These are phyloP conservation scores for Amazonetta brasiliensis DNA, from an alignment of 2,797 vertebrate genomes.

Conservation along the genomic window DNA sequence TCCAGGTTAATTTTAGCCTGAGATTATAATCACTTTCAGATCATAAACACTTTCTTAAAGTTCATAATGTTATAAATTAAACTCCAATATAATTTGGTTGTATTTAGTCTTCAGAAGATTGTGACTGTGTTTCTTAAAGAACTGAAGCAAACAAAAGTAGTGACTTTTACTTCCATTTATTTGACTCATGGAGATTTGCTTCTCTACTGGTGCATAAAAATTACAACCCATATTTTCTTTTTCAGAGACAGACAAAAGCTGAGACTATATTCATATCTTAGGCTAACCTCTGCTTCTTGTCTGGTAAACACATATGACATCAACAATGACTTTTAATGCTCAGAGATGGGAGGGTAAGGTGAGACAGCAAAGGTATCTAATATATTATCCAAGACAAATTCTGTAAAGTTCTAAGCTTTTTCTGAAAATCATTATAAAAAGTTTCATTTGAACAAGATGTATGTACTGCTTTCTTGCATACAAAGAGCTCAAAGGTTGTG, in stretches of 20 bases:
- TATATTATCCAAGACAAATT: neutral
- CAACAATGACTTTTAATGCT: neutral
- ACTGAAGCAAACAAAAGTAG: neutral
- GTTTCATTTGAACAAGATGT: accelerated
- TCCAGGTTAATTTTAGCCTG: neutral
- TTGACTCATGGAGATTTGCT: neutral
- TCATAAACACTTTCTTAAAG: neutral
- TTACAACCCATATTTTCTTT: neutral
- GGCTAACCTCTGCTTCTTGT: neutral
- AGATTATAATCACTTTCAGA: neutral
- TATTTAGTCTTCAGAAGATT: neutral
- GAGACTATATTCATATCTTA: neutral
- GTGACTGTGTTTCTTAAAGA: neutral
- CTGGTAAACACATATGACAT: neutral
- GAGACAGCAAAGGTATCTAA: neutral
- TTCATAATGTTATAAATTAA: neutral
- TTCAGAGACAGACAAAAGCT: neutral
- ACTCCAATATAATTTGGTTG: neutral
- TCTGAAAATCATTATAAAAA: neutral
- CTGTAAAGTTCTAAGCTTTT: neutral
- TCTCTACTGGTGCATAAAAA: neutral
- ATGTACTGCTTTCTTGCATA: neutral
- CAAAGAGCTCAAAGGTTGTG: neutral
- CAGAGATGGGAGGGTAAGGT: neutral
- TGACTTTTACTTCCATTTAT: neutral